These are phyloP conservation scores for Carposina sasakii DNA, from an alignment of 1,140 invertebrate genomes.

Conservation along the genomic window DNA sequence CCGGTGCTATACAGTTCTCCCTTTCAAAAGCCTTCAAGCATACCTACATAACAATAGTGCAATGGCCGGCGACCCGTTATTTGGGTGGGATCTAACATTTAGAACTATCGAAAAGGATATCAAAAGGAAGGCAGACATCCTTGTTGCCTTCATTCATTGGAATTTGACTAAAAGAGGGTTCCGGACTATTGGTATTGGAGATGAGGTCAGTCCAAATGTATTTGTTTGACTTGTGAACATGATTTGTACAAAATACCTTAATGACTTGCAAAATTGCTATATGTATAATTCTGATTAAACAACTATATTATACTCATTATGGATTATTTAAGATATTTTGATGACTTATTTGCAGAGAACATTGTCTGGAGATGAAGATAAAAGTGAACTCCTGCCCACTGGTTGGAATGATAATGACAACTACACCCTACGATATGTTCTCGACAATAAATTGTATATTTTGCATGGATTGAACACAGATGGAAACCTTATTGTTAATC, in stretches of 20 bases:
- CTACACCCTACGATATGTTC: conserved; percentile 79
- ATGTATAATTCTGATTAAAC: too few relatives aligned
- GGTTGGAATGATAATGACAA: conserved; percentile 78
- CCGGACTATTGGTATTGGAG: conserved; percentile 81
- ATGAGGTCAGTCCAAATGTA: conserved; percentile 78
- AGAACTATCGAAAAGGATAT: conserved; percentile 76
- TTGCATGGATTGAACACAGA: conserved; percentile 78
- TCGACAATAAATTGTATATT: conserved; percentile 77
- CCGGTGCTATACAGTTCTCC: too few relatives aligned
- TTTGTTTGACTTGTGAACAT: too few relatives aligned
- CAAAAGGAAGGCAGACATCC: conserved; percentile 79
- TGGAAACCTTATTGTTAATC: conserved; percentile 76
- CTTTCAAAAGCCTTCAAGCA: too few relatives aligned
- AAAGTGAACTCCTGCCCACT: conserved; percentile 79
- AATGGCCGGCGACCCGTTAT: conserved; percentile 67
- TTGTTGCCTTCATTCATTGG: conserved; percentile 81
- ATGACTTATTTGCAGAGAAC: conserved; percentile 76
- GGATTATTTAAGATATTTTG: too few relatives aligned
- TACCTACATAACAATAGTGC: too few relatives aligned
- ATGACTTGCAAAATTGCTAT: too few relatives aligned
- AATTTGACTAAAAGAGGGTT: conserved; percentile 81
- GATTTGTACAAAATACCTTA: too few relatives aligned
- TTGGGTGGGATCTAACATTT: conserved; percentile 84
- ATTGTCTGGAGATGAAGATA: conserved; percentile 74
- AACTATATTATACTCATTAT: too few relatives aligned